Conservation (phyloP, 1,140 invertebrate genomes). For the Vollenhovia emeryi region DNA sequence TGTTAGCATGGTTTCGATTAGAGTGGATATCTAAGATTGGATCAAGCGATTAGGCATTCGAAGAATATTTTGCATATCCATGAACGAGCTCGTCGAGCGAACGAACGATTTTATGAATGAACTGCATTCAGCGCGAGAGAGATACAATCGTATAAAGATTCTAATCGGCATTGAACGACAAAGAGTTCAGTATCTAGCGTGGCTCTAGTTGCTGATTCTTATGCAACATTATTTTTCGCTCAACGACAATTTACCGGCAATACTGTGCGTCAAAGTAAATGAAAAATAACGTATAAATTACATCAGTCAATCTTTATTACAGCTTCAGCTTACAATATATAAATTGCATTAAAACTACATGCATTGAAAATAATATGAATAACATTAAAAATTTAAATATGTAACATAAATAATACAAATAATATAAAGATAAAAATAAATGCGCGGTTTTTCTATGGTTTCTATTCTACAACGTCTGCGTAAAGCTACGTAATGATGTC, state of each 20-base stretch:
- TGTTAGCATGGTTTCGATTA: background rate
- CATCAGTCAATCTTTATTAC: too few species aligned
- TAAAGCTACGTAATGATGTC: too few species aligned
- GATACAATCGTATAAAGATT: background rate
- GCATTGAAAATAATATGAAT: background rate
- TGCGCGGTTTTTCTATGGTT: too few species aligned
- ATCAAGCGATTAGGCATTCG: background rate
- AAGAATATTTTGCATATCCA: background rate
- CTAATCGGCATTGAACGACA: background rate
- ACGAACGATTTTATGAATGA: conserved; percentile 19
- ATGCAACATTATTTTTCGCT: background rate
- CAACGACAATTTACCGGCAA: background rate
- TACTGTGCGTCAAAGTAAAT: background rate
- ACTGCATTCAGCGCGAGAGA: background rate
- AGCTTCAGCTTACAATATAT: too few species aligned
- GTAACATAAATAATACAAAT: background rate
- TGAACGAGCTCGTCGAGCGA: background rate
- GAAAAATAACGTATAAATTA: background rate
- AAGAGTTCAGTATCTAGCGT: background rate
- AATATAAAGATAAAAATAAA: background rate
- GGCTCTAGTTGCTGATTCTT: background rate
- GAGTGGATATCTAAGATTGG: background rate
- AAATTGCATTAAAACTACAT: too few species aligned
- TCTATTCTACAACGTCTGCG: too few species aligned
- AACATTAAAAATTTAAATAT: background rate